Evolutionary conservation across 2,888 invertebrate species (phyloP).

Genomic region (Thera britannica): DNA sequence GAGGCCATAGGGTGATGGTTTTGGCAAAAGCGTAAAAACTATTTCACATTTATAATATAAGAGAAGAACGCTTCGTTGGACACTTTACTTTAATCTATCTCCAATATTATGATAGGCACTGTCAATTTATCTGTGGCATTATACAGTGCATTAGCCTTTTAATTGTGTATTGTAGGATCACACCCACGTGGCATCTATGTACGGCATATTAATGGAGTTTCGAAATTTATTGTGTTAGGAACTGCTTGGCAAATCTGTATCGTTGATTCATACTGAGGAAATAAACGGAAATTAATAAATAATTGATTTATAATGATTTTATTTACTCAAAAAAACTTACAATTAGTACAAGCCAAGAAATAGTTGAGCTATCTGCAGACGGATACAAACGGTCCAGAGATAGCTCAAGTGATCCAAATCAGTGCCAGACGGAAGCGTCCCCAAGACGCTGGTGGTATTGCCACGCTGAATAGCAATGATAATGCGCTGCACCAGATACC

Average conservation of each 20-base stretch:
- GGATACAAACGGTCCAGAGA: too few species aligned
- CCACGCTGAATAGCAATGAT: too few species aligned
- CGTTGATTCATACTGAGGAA: conserved; percentile 28
- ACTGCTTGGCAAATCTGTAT: conserved; percentile 35
- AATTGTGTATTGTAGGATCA: conserved; percentile 66
- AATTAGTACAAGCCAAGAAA: too few species aligned
- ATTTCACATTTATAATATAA: too few species aligned
- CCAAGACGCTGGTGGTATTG: too few species aligned
- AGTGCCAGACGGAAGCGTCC: too few species aligned
- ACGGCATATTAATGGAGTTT: conserved; percentile 44
- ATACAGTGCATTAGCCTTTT: conserved; percentile 68
- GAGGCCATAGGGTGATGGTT: too few species aligned
- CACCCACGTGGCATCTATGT: conserved; percentile 55
- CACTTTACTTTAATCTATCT: conserved; percentile 38
- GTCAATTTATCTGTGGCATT: conserved; percentile 45
- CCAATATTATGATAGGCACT: conserved; percentile 42
- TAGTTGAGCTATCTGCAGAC: too few species aligned
- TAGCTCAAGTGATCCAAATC: too few species aligned
- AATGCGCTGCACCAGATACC: too few species aligned
- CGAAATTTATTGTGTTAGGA: conserved; percentile 43
- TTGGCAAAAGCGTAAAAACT: too few species aligned
- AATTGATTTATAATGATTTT: not conserved
- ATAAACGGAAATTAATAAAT: conserved; percentile 21
- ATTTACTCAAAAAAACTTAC: too few species aligned
- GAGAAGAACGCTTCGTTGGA: not conserved